A percentile compares a stretch with the other conserved stretches of the same genome.
Conservation (phyloP, 2,113 vertebrate species). For the Aldabrachelys gigantea region DNA sequence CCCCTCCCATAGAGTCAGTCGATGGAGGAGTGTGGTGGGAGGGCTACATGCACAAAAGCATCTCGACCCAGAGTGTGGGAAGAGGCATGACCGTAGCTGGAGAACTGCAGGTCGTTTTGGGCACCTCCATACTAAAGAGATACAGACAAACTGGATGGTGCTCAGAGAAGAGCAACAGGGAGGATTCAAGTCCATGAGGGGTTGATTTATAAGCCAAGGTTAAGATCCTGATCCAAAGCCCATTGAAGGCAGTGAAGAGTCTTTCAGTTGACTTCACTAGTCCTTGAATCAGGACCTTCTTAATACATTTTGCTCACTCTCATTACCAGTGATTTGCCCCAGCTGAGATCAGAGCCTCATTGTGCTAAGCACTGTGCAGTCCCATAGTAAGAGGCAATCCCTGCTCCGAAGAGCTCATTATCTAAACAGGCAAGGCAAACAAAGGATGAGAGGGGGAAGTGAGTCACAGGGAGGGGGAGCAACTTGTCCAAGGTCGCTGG, state of each 20-base stretch:
- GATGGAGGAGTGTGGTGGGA: too few relatives aligned
- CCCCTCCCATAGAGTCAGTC: background rate
- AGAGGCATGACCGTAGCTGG: background rate
- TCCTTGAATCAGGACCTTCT: background rate
- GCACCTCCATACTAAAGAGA: background rate
- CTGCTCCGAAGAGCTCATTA: background rate
- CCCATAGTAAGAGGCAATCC: background rate
- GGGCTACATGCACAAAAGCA: background rate
- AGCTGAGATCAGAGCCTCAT: background rate
- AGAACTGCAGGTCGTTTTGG: background rate
- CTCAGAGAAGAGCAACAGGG: background rate
- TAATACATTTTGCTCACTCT: background rate
- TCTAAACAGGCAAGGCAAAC: background rate
- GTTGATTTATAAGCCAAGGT: background rate
- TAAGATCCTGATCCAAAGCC: background rate
- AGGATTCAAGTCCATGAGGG: background rate
- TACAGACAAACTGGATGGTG: background rate
- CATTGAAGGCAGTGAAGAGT: background rate
- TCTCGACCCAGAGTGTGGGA: background rate
- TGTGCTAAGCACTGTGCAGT: background rate
- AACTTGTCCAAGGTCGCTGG: background rate
- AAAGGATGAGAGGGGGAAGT: background rate
- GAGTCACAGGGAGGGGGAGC: background rate
- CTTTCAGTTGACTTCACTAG: background rate
- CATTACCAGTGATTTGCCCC: background rate